phyloP scores from a whole-genome alignment of 1,140 invertebrate genomes.

The Lasioglossum baleicum region DNA sequence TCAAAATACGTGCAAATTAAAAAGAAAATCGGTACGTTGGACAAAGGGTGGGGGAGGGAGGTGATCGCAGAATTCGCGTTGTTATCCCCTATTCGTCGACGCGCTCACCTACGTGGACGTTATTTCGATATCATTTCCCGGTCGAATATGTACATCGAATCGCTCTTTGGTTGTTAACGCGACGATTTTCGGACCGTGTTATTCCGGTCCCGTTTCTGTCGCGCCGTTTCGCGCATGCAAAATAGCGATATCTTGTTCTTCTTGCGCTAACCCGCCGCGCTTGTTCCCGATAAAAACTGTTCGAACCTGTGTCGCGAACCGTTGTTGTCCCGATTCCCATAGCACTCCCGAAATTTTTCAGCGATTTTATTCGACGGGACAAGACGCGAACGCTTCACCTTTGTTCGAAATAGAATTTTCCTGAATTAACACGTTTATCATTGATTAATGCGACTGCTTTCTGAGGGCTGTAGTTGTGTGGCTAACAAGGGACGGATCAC shows the following conservation, averaged over 20 bases:
- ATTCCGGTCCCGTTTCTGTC: not conserved
- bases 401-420: too few relatives aligned
- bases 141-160: constrained; percentile 40
- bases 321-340: too few relatives aligned
- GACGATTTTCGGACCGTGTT: constrained; percentile 18
- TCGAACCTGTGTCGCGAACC: too few relatives aligned
- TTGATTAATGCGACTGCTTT: too few relatives aligned
- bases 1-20: not conserved
- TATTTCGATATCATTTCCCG: constrained; percentile 46
- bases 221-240: not conserved
- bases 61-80: not conserved
- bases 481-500: too few relatives aligned
- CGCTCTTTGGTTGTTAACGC: constrained; percentile 31
- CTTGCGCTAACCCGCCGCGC: not conserved
- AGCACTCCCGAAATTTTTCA: too few relatives aligned
- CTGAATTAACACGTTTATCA: too few relatives aligned
- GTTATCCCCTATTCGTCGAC: constrained; percentile 32
- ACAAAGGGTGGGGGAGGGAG: not conserved
- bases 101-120: not conserved
- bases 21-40: not conserved
- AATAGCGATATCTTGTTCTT: constrained; percentile 15
- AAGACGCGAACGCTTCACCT: too few relatives aligned
- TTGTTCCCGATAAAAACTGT: not conserved
- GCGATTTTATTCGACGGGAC: too few relatives aligned
- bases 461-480: too few relatives aligned